Base-by-base conservation (phyloP, 2,888 invertebrate genomes). In the Sesia apiformis region DNA sequence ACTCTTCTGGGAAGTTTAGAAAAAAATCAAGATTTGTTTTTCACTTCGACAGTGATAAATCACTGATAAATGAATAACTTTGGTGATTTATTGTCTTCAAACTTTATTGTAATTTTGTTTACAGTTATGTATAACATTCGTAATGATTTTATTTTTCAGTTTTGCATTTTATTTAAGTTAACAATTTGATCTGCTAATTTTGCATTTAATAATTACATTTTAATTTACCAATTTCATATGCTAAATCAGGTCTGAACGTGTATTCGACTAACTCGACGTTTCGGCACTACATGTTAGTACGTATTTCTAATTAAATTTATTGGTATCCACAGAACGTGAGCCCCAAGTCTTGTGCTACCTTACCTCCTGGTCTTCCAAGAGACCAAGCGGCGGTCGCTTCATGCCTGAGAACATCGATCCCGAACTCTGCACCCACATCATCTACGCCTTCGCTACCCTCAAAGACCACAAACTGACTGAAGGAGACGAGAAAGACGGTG, bases 361-460 rank as follows among this genome's bases (percentile, higher is more conserved):
- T 78, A 98, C 98, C 3, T 98, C 96, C 67, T 99, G 98, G 98
- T 97, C 98, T 0, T 93, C 96, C 58, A 98, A 98, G 79, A 92
- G 98, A 54, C 96, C 96, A 0, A 96, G 96, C 55, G 91, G 93
- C 3, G 98, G 97, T 6, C 95, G 95, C 74, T 98, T 97, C 84
- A 92, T 92, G 58, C 97, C 98, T 0, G 96, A 97, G 65, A 94
- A 97, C 76, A 93, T 98, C 49, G 96, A 98, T 72, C 91, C 97
- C 0, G 92, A 91, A 7, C 93, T 98, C 0, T 99, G 98, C 81
- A 98, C 98, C 0, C 98, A 98, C 81, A 90, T 99, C 43, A 95
- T 99, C 57, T 98, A 97, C 76, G 97, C 98, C 3, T 99, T 98
- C 77, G 98, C 97, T 0, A 96, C 97, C 0, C 90, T 97, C 40